These are phyloP conservation scores for Numida meleagris DNA, from an alignment of 2,113 vertebrate species.

Conservation along the genomic window DNA sequence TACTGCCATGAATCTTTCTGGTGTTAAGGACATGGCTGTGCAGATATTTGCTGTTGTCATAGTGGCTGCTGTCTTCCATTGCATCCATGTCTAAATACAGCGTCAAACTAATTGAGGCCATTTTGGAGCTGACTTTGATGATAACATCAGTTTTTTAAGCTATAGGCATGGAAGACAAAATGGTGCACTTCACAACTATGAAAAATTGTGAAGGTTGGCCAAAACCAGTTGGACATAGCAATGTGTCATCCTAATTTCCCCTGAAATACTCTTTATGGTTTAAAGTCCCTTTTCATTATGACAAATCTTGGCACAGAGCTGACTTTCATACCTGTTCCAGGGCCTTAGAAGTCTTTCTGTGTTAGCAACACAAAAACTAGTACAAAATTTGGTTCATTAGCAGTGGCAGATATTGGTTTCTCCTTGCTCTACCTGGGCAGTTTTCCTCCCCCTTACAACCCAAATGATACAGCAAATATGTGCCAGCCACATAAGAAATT, in stretches of 20 bases:
- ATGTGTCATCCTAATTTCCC: fast-evolving
- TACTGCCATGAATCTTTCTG: neutral
- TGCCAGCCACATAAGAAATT: neutral
- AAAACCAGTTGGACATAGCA: neutral
- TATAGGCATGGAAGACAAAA: neutral
- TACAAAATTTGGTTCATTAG: neutral
- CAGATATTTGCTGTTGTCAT: neutral
- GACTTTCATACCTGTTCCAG: neutral
- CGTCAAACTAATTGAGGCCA: neutral
- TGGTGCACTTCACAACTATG: neutral
- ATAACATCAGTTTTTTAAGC: neutral
- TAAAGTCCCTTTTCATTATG: neutral
- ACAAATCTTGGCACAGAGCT: neutral
- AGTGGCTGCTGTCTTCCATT: neutral
- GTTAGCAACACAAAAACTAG: neutral
- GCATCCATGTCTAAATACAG: neutral
- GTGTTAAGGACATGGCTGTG: fast-evolving
- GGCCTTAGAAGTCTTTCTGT: neutral
- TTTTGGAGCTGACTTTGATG: neutral
- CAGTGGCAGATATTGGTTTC: neutral
- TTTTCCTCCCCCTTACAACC: neutral
- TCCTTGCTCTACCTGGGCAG: neutral
- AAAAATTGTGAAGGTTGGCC: neutral
- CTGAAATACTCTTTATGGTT: neutral
- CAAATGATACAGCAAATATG: neutral